Base-by-base conservation (phyloP, 2,888 invertebrate species). In the Parnassius apollo region DNA sequence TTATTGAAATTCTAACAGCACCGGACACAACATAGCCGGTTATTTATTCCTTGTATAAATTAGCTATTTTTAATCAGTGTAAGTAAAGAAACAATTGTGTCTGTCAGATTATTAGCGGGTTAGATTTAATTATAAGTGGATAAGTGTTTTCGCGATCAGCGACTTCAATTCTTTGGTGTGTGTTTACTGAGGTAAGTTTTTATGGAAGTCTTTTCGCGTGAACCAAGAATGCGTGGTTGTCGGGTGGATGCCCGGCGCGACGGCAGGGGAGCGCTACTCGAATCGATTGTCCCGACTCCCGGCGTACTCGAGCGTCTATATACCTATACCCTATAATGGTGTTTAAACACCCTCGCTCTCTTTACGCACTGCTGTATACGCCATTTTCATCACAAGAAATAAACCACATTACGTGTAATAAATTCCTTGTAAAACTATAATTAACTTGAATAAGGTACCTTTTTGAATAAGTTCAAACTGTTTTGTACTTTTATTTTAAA, bases 121-220 rank as follows among this genome's bases (percentile, higher is more conserved):
- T 76, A 81, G 75, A 78, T 75, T 78, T 78, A 76, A 35, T 7
- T 67, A 68, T 63, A 46, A 85, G 88, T 90, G 89, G 78, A 80
- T 75, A 76, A 81, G 89, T 89, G 87, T 77, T 82, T 78, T 82
- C 35, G 86, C 88, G 86, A 86, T 84, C 82, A 80, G 83, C 80
- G 84, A 80, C 85, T 86, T 81, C 84, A 80, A 85, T 85, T 85
- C 83, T 85, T 83, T 77, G 78, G 82, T 82, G 80, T 18, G 80
- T 82, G 81, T 81, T 79, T 80, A 83, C 81, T 87, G 83, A 83
- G 80, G 88, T 88, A 88, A 90, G 90, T 88, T 86, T 86, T 86
- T 71, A 61, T 56, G 65, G 73, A 76, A 73, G 74, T 74, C 70
- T 73, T 77, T 69, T 72, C 69, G 68, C 67, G 64, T 35, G 35